Base-by-base conservation (phyloP, 2,888 invertebrate species). In the Epirrita christyi region DNA sequence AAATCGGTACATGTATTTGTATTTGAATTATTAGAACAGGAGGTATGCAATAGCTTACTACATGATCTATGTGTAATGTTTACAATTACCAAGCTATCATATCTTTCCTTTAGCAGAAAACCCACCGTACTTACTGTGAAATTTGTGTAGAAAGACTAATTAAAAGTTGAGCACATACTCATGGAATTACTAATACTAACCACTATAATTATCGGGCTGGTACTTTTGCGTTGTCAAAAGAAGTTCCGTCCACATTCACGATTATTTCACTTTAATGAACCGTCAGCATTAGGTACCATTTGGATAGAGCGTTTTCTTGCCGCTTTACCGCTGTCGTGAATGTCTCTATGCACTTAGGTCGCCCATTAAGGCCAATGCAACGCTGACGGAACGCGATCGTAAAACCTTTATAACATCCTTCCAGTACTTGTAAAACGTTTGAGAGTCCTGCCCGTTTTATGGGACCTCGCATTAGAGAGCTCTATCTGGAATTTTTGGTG, bases 351-450 rank as follows among this genome's bases (percentile, higher is more conserved):
- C 91, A 92, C 91, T 92, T 90, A 92, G 88, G 80, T 85, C 86
- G 85, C 88, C 89, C 91, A 92, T 92, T 92, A 92, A 85, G 86
- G 78, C 81, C 81, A 81, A 80, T 88, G 91, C 89, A 91, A 77
- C 85, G 80, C 85, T 88, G 88, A 88, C 85, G 86, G 84, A 88
- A 88, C 86, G 86, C 81, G 86, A 84, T 86, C 88, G 83, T 91
- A 89, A 91, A 92, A 91, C 85, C 88, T 89, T 91, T 91, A 92
- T 88, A 88, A 90, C 89, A 89, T 90, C 90, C 90, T 89, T 88
- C 88, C 88, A 90, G 85, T 83, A 88, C 91, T 90, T 90, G 89
- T 91, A 90, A 90, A 90, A 78, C 90, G 87, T 85, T 90, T 84
- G 80, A 86, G 83, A 85, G 78, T 85, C 80, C 78, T 84, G 76